A percentile compares a stretch with the other conserved stretches of the same genome.
Evolutionary conservation across 2,797 vertebrate genomes (phyloP).

Genomic region (Sibirionetta formosa): DNA sequence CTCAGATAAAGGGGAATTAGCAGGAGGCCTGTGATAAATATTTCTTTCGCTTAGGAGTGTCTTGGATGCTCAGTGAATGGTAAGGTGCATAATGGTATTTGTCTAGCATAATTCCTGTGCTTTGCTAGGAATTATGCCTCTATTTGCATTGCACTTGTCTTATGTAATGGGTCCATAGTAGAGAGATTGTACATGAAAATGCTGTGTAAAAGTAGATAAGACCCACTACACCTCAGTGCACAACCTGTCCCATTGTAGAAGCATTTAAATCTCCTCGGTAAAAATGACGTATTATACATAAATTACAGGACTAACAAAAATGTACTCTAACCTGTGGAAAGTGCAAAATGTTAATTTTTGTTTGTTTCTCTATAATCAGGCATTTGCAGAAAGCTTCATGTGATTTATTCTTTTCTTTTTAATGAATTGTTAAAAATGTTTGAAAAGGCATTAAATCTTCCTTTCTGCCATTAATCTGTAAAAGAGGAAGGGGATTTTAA

Average conservation of each 20-base stretch:
- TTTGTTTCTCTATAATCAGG: conserved; percentile 64
- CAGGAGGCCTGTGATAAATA: conserved; percentile 10
- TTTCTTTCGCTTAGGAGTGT: neutral
- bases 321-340: conserved; percentile 56
- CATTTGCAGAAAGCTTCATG: conserved; percentile 49
- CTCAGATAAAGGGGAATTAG: conserved; percentile 21
- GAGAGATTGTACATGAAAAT: conserved; percentile 27
- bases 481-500: conserved; percentile 75
- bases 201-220: conserved; percentile 22
- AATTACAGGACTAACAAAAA: conserved; percentile 61
- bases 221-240: neutral
- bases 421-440: conserved; percentile 83
- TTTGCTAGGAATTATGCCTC: conserved; percentile 21
- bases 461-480: conserved; percentile 80
- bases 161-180: neutral
- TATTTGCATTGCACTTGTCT: conserved; percentile 1
- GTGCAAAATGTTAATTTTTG: conserved; percentile 72
- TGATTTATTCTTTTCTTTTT: conserved; percentile 81
- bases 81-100: neutral
- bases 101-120: conserved; percentile 42
- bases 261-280: conserved; percentile 47
- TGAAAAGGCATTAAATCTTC: conserved; percentile 80
- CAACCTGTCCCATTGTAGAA: conserved; percentile 25
- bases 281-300: conserved; percentile 51
- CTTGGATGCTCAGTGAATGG: neutral